These are phyloP conservation scores for Pristionchus maxplancki DNA, from an alignment of 2,888 invertebrate genomes.

Conservation along the genomic window DNA sequence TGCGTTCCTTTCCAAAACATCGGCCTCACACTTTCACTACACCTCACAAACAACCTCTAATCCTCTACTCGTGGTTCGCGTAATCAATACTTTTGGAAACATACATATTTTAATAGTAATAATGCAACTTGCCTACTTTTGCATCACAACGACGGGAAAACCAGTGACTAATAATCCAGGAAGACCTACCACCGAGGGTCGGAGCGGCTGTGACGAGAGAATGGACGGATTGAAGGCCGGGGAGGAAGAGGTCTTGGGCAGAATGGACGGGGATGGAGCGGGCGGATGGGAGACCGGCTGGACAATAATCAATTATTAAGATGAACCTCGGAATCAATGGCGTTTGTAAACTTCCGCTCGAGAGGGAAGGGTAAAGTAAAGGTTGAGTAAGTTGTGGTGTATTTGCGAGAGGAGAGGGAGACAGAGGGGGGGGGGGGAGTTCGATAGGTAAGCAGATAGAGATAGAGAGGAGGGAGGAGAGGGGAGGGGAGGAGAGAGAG, in stretches of 20 bases:
- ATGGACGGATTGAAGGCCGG: constrained; percentile 10
- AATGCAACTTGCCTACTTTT: too few species aligned
- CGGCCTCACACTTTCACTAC: background rate
- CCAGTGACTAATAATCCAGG: too few species aligned
- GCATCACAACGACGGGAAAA: too few species aligned
- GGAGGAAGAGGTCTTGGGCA: constrained; percentile 30
- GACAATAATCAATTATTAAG: background rate
- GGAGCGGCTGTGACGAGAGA: constrained; percentile 28
- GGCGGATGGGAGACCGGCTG: background rate
- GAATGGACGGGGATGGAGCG: background rate
- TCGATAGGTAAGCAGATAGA: constrained; percentile 43
- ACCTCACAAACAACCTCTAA: background rate
- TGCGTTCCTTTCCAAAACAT: too few species aligned
- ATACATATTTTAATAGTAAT: too few species aligned
- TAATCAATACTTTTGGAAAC: background rate
- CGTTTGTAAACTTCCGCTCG: background rate
- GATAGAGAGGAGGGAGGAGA: background rate
- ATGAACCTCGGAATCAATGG: background rate
- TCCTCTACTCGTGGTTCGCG: background rate
- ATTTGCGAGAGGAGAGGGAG: constrained; percentile 1
- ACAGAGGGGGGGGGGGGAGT: background rate
- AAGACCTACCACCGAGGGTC: background rate
- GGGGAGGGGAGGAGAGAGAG: background rate
- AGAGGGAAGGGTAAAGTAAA: constrained; percentile 26
- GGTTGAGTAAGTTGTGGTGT: constrained; percentile 39